Conservation (phyloP, 2,797 vertebrate species). For the Sebastes melanostomus region DNA sequence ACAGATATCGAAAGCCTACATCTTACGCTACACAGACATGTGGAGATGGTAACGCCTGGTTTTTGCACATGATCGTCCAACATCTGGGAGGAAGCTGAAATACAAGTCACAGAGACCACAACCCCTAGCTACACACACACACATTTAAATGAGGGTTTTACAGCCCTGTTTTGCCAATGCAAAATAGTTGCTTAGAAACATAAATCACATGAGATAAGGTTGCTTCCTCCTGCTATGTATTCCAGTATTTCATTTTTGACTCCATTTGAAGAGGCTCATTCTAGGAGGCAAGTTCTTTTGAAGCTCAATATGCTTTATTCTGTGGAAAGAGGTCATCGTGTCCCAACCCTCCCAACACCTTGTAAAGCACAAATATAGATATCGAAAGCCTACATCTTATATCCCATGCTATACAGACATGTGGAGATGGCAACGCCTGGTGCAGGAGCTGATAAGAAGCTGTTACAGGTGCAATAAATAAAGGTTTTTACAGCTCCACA, state of each 20-base stretch:
- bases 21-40: neutral
- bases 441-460: conserved; percentile 33
- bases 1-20: neutral
- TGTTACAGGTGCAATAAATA: conserved; percentile 25
- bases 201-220: conserved; percentile 18
- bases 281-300: conserved; percentile 3
- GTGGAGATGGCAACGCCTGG: conserved; percentile 16
- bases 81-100: neutral
- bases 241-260: conserved; percentile 43
- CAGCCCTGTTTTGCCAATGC: neutral
- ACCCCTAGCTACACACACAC: conserved; percentile 12
- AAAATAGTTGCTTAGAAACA: conserved; percentile 24
- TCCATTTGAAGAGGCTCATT: conserved; percentile 8
- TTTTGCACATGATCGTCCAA: conserved; percentile 5
- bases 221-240: conserved; percentile 5
- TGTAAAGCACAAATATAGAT: conserved; percentile 7
- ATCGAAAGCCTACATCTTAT: conserved; percentile 1
- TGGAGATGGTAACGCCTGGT: conserved; percentile 1
- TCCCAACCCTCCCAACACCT: neutral
- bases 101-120: neutral
- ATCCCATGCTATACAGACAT: neutral
- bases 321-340: conserved; percentile 4
- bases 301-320: conserved; percentile 16
- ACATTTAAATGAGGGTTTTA: conserved; percentile 22
- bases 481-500: neutral